These are phyloP conservation scores for Drosophila pectinifera DNA, from an alignment of 1,140 invertebrate species.

Conservation along the genomic window DNA sequence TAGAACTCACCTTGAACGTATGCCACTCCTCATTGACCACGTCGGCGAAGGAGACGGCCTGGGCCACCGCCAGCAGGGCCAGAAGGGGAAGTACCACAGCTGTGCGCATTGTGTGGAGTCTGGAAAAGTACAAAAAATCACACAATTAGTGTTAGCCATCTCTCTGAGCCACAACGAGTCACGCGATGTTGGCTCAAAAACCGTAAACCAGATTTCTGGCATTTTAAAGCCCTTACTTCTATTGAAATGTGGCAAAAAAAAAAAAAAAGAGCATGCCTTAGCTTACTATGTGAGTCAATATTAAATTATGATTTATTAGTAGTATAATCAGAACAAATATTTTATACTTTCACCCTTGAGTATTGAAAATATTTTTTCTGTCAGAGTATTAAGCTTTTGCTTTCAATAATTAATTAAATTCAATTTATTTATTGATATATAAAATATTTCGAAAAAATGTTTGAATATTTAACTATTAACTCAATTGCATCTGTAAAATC, in stretches of 20 bases:
- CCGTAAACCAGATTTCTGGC: conserved; percentile 16
- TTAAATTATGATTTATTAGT: not conserved
- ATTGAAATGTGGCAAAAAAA: not conserved
- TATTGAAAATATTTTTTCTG: too few species aligned
- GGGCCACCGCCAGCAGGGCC: conserved; percentile 85
- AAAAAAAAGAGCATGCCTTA: not conserved
- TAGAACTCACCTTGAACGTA: conserved; percentile 89
- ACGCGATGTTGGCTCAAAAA: conserved; percentile 23
- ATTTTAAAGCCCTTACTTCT: not conserved
- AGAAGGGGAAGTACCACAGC: conserved; percentile 85
- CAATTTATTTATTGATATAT: too few species aligned
- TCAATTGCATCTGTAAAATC: too few species aligned
- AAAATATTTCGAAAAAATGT: too few species aligned
- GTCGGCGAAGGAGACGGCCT: conserved; percentile 89
- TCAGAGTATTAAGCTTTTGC: too few species aligned
- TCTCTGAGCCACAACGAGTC: conserved; percentile 1
- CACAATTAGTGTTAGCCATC: conserved; percentile 3
- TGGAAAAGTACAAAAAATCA: conserved; percentile 22
- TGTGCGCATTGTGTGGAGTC: conserved; percentile 85
- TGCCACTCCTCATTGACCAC: conserved; percentile 91
- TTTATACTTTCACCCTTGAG: too few species aligned
- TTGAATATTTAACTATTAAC: too few species aligned
- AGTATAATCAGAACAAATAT: too few species aligned
- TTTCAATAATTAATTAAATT: too few species aligned
- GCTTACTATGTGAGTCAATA: not conserved